Percentiles rank a stretch among this genome's conserved stretches.
Evolutionary conservation across 1,140 invertebrate genomes (phyloP).

Genomic region (Trichonephila clavipes): DNA sequence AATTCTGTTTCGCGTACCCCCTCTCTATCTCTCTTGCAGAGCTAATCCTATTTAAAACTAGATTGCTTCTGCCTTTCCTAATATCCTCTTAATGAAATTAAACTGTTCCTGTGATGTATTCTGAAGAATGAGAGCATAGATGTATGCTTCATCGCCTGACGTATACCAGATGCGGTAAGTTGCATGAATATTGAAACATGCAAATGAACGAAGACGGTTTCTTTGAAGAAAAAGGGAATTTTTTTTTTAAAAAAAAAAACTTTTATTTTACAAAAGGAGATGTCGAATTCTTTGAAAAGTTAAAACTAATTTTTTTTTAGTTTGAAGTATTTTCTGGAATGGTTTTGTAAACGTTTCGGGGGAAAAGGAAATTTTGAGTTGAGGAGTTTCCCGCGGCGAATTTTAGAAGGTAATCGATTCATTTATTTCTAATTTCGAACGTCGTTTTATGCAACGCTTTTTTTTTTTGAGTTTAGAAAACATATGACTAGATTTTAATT

Average conservation of each 20-base stretch:
- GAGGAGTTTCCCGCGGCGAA: no score
- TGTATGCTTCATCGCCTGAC: not conserved
- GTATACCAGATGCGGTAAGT: constrained; percentile 1
- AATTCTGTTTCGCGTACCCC: not conserved
- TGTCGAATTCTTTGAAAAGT: not conserved
- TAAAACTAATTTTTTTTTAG: no score
- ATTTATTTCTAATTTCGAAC: no score
- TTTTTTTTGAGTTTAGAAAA: no score
- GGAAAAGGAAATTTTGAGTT: no score
- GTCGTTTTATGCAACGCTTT: no score
- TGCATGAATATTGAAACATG: constrained; percentile 53
- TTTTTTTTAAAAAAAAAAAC: not conserved
- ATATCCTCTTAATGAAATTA: constrained; percentile 46
- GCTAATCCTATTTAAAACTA: constrained; percentile 27
- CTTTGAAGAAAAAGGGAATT: not conserved
- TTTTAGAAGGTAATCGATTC: no score
- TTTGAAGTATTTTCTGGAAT: no score
- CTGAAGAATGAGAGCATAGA: no score
- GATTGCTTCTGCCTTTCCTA: not conserved
- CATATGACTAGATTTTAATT: no score
- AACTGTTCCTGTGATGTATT: not conserved
- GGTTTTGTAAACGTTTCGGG: no score
- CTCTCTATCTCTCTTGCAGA: not conserved
- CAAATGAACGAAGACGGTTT: not conserved
- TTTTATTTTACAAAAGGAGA: not conserved